A percentile compares a stretch with the other conserved stretches of the same genome.
phyloP scores from a whole-genome alignment of 2,888 invertebrate genomes.

The Drosophila neoperkinsi region DNA sequence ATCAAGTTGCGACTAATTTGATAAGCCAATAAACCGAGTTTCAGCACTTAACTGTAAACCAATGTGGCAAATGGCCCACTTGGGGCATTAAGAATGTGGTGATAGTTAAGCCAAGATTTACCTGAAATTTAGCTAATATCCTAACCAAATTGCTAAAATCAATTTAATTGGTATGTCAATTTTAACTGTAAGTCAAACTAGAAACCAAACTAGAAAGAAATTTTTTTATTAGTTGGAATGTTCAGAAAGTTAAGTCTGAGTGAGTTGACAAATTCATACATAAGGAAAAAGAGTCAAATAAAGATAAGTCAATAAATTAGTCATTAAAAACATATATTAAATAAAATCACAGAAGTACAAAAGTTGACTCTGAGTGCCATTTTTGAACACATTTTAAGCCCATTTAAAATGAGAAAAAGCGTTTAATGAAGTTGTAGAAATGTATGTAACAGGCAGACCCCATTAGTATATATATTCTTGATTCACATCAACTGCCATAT shows the following conservation, averaged over 20 bases:
- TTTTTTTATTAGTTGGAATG: too few species aligned
- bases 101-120: not conserved
- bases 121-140: not conserved
- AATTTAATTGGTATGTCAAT: not conserved
- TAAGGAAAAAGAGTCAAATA: fast-evolving
- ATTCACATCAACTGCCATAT: not conserved
- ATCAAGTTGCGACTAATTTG: constrained; percentile 15
- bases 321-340: not conserved
- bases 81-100: not conserved
- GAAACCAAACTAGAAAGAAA: not conserved
- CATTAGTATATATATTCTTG: not conserved
- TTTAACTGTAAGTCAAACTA: not conserved
- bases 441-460: not conserved
- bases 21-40: constrained; percentile 29
- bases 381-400: not conserved
- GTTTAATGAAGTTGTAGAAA: not conserved
- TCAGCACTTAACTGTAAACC: constrained; percentile 30
- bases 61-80: constrained; percentile 8
- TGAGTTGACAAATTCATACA: not conserved
- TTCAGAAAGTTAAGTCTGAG: not conserved
- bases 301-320: not conserved
- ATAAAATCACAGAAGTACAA: not conserved
- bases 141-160: not conserved
- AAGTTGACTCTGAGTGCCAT: too few species aligned
- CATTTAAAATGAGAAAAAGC: not conserved